Conservation (phyloP, 2,888 invertebrate genomes). For the Rutpela maculata region DNA sequence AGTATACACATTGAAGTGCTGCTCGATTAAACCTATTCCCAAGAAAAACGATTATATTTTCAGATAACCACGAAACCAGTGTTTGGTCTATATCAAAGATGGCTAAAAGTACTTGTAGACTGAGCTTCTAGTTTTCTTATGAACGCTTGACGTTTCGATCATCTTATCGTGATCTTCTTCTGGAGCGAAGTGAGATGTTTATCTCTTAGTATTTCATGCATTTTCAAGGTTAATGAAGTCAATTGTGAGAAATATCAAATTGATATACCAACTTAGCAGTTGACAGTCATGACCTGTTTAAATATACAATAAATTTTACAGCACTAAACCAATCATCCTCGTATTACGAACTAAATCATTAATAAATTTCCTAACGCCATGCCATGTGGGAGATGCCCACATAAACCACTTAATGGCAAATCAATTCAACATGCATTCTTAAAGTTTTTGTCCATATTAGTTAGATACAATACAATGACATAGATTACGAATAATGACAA, state of each 20-base stretch:
- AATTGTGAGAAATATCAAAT: neutral
- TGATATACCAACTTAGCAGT: neutral
- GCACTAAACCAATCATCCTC: neutral
- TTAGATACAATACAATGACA: neutral
- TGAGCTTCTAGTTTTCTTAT: no score
- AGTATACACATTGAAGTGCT: no score
- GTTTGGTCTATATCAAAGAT: no score
- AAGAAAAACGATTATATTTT: no score
- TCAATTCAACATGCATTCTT: slow-evolving; percentile 3
- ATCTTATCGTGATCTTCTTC: no score
- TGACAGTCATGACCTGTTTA: slow-evolving; percentile 2
- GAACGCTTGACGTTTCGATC: no score
- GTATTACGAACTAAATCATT: slow-evolving; percentile 1
- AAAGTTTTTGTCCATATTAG: neutral
- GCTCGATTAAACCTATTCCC: no score
- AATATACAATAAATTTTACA: neutral
- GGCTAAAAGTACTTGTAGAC: no score
- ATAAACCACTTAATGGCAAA: neutral
- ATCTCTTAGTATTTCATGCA: no score
- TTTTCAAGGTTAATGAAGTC: no score
- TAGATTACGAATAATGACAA: neutral
- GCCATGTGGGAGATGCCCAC: neutral
- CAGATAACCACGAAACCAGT: no score
- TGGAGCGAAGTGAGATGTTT: no score
- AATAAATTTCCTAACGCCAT: neutral